These are phyloP conservation scores for Herpailurus yagouaroundi DNA, from an alignment of 2,113 vertebrate species.

Conservation along the genomic window DNA sequence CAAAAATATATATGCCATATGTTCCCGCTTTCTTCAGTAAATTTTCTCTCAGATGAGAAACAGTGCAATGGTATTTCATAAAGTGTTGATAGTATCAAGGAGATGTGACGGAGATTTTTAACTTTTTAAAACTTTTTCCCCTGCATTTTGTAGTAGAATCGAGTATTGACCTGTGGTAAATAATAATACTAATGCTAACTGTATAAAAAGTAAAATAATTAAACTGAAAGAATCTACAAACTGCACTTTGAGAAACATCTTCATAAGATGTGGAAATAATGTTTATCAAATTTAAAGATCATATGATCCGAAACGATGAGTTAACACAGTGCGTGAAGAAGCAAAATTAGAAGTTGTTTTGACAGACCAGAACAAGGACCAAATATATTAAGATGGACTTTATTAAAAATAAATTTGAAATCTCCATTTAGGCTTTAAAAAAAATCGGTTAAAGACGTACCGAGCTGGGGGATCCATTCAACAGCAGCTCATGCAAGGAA, in stretches of 20 bases:
- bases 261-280: background rate
- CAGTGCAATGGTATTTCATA: background rate
- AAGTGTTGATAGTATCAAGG: background rate
- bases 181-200: background rate
- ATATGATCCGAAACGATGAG: background rate
- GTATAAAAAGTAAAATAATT: background rate
- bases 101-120: background rate
- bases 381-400: background rate
- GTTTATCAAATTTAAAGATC: background rate
- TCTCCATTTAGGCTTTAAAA: background rate
- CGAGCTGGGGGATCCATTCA: background rate
- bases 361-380: background rate
- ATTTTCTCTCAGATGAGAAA: constrained; percentile 1
- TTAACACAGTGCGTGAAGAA: background rate
- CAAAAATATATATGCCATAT: background rate
- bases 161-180: background rate
- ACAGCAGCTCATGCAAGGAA: background rate
- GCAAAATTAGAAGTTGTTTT: constrained; percentile 13
- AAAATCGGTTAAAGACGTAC: background rate
- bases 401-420: constrained; percentile 35
- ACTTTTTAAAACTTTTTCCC: background rate
- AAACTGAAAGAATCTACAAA: background rate
- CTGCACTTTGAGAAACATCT: background rate
- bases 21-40: background rate
- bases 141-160: background rate